Conservation (phyloP, 2,113 vertebrate genomes). For the Oophaga pumilio region DNA sequence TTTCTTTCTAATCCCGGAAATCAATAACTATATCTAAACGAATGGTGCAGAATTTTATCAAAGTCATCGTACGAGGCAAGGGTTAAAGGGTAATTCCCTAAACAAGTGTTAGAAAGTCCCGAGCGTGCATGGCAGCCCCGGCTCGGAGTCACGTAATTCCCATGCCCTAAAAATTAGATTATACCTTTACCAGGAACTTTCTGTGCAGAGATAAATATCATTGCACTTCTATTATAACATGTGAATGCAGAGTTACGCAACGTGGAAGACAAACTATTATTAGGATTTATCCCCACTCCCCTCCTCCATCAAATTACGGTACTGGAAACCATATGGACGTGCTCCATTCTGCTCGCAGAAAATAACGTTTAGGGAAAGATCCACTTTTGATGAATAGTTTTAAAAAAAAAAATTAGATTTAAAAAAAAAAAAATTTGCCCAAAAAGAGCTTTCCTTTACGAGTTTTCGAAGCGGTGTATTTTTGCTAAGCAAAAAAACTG, state of each 20-base stretch:
- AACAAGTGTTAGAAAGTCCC: neutral
- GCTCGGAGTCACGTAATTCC: neutral
- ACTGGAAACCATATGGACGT: neutral
- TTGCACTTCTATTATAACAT: neutral
- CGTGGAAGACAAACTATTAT: neutral
- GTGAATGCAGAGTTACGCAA: neutral
- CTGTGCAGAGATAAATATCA: conserved; percentile 18
- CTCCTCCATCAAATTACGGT: neutral
- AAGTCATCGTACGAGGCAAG: too few relatives aligned
- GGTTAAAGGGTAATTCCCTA: neutral
- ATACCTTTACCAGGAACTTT: neutral
- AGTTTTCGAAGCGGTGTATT: too few relatives aligned
- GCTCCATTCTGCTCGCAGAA: neutral
- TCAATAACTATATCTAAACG: neutral
- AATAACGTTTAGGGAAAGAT: neutral
- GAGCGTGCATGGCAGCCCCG: neutral
- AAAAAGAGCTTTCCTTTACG: too few relatives aligned
- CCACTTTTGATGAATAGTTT: neutral
- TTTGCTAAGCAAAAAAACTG: too few relatives aligned
- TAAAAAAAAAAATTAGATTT: neutral
- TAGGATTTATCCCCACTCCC: neutral
- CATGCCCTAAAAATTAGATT: conserved; percentile 20
- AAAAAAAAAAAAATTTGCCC: too few relatives aligned
- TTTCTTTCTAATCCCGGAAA: too few relatives aligned
- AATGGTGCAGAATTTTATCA: neutral